Evolutionary conservation across 2,113 vertebrate genomes (phyloP), one percentile per base, ranked within the genome.

Genomic region (Vireo altiloquus): DNA sequence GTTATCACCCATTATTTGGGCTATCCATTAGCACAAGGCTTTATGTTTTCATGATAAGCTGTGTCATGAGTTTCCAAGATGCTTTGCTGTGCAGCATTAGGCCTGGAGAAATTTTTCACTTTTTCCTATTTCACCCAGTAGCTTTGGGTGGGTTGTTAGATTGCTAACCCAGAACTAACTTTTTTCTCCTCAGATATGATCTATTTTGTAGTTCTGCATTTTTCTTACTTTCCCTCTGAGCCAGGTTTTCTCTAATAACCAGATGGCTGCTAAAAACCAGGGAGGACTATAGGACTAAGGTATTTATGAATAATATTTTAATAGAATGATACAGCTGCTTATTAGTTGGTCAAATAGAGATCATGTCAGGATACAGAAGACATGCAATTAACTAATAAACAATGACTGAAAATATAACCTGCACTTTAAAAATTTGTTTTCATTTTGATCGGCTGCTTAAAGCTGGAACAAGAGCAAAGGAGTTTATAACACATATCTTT

Each of bases 241-340:
- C 27, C 82, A 94, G 49, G 40, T 87, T 95, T 96, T 94, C 61
- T 87, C 27, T 71, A 82, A 39, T 9, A 87, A 69, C 44, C 92
- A 96, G 94, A 95, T 91, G 95, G 96, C 25, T 95, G 37, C 40
- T 93, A 76, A 69, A 60, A 93, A 85, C 9, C 49, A 82, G n/a
- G 37, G 79, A 87, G n/a, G 46, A 24, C 40, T 68, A 72, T 94
- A 87, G 84, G 78, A n/a, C n/a, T n/a, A n/a, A 95, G 85, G 70
- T 68, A 82, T 91, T 72, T 80, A 33, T 90, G 78, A 94, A 74
- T 90, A 91, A 91, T 90, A 85, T 96, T 94, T 95, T 76, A 94
- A 53, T 61, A 65, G 75, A 93, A 61, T 72, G 61, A 31, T 95
- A 46, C n/a, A 87, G 66, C 31, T 85, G 46, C 66, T 85, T 94